Base-by-base conservation (phyloP, 2,888 invertebrate species). In the Lysandra bellargus region DNA sequence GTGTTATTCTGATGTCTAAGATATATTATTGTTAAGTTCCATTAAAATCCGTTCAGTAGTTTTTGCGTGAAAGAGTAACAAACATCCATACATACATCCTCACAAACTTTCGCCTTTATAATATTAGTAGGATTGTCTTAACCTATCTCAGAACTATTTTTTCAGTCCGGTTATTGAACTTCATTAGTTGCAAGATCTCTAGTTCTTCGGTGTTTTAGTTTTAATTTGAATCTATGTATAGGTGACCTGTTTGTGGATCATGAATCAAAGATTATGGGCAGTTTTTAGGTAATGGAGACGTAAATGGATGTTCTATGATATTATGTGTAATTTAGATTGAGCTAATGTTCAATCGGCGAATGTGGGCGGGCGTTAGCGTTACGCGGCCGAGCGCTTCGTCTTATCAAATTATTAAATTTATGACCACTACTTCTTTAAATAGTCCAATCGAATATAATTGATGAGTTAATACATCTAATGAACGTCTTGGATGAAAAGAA, bases 341-440 rank as follows among this genome's bases (percentile, higher is more conserved):
- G 33, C 53, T 76, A 76, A 76, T 76, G 76, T 57, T 76, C 76
- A 14, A 57, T 76, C 76, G 17, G 17, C 76, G 49, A 75, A 74
- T 74, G 69, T 76, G 80, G 79, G 74, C 73, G 61, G 76, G 78
- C 78, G 78, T 80, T 79, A 80, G 78, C 78, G 78, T 80, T 79
- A 80, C 76, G 78, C 80, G 80, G 80, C 80, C 77, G 44, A 40
- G 61, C 61, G 78, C 60, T 77, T 69, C 53, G 78, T 73, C 77
- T 80, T 80, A 81, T 80, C 80, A 53, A 77, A 78, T 78, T 81
- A 78, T 79, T 17, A 57, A 76, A 76, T 76, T 76, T 76, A 76
- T 57, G 76, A 76, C 76, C 76, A 76, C 76, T 17, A 76, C 76
- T 76, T 75, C 75, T 23, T 76, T 76, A 76, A 76, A 76, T 76